Base-by-base conservation (phyloP, 1,140 invertebrate species). In the Pseudomyrmex sp. region DNA sequence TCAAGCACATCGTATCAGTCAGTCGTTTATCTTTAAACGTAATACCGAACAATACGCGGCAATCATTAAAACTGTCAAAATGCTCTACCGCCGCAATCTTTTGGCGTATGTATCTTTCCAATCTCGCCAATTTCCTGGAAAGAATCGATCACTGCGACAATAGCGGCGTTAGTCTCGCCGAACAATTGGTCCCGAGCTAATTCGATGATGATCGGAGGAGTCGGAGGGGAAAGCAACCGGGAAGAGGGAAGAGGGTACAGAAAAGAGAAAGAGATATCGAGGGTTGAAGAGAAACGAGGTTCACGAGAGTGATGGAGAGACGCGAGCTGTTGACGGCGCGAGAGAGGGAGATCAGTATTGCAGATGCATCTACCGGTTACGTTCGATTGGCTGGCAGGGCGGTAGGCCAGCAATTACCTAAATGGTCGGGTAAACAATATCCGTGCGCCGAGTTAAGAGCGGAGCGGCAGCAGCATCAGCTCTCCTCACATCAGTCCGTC, bases 401-500 rank as follows among this genome's bases (percentile, higher is more conserved):
- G 92, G 92, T 93, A 92, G 93, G 91, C 92, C 93, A 92, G 91
- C 93, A 94, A 94, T 94, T 94, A 94, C 92, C 94, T 94, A 94
- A 94, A 94, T 94, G 94, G 93, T 93, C 92, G 92, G 91, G 93
- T 93, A 94, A 94, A 94, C 94, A 94, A 93, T 94, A 94, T 93
- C 92, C 90, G 90, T 88, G 90, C 91, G 87, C 88, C 65, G 91
- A 93, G 93, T 93, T 93, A 92, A 93, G 92, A 92, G 92, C 91
- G 90, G 86, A 76, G 80, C 86, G 82, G 73, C 65, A 82, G 84
- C 84, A n/a, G 26, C 61, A 50, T 20, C 75, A 68, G 63, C 69
- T 85, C 66, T 61, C 35, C 80, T 23, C 61, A 68, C 68, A 56
- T 68, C 73, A 56, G 54, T 18, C 20, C 35, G 72, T 77, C 66